A percentile compares a stretch with the other conserved stretches of the same genome.
Evolutionary conservation across 1,140 invertebrate species (phyloP).

Genomic region (Vanessa tameamea): DNA sequence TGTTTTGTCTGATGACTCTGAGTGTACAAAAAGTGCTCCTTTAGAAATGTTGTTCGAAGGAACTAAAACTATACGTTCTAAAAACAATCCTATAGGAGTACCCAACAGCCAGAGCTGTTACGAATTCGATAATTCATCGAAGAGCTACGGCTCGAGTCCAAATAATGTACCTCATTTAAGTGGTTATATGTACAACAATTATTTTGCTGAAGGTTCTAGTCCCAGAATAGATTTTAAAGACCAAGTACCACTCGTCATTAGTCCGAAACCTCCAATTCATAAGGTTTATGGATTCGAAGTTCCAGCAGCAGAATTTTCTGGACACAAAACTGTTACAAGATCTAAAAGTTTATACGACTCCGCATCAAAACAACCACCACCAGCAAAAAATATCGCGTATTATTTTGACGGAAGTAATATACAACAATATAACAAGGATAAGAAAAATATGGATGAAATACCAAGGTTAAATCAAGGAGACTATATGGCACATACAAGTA

Average conservation of each 20-base stretch:
- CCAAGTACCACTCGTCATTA: constrained; percentile 36
- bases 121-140: constrained; percentile 80
- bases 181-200: constrained; percentile 77
- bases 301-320: constrained; percentile 54
- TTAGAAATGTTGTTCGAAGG: constrained; percentile 85
- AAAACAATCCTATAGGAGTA: constrained; percentile 52
- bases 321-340: constrained; percentile 75
- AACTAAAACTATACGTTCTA: constrained; percentile 58
- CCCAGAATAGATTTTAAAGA: constrained; percentile 51
- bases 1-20: constrained; percentile 89
- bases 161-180: constrained; percentile 76
- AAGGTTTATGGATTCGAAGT: constrained; percentile 72
- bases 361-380: constrained; percentile 58
- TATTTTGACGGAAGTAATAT: constrained; percentile 81
- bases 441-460: constrained; percentile 77
- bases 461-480: constrained; percentile 80
- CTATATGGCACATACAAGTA: constrained; percentile 79
- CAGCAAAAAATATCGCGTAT: constrained; percentile 80
- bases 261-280: constrained; percentile 50
- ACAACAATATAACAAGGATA: constrained; percentile 66
- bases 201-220: constrained; percentile 58
- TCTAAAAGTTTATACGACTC: constrained; percentile 78
- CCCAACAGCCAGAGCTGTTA: constrained; percentile 79
- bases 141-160: constrained; percentile 83
- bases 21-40: constrained; percentile 88